Evolutionary conservation across 2,113 vertebrate species (phyloP).

Genomic region (Syngnathoides biaculeatus): DNA sequence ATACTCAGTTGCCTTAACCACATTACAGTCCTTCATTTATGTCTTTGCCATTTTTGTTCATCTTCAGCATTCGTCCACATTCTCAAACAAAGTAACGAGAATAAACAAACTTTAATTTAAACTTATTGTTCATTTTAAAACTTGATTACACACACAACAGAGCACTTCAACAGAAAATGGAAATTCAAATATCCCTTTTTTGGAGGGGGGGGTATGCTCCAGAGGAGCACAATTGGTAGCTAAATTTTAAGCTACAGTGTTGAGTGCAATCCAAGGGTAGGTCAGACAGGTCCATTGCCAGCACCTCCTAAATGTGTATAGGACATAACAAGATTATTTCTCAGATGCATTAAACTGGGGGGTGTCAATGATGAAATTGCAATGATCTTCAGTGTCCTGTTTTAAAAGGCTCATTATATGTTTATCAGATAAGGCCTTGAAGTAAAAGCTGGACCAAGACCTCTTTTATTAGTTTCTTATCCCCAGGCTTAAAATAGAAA

Average conservation of each 20-base stretch:
- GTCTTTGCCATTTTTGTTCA: too few species aligned
- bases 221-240: background rate
- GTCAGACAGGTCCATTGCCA: background rate
- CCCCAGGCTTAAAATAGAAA: slow-evolving; percentile 34
- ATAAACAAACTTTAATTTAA: too few species aligned
- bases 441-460: slow-evolving; percentile 3
- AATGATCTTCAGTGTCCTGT: slow-evolving; percentile 3
- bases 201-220: too few species aligned
- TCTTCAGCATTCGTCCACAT: too few species aligned
- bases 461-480: slow-evolving; percentile 42
- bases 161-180: too few species aligned
- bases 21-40: background rate
- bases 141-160: too few species aligned
- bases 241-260: background rate
- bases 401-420: slow-evolving; percentile 20
- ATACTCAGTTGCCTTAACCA: background rate
- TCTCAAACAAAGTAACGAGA: too few species aligned
- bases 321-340: slow-evolving; percentile 3
- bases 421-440: slow-evolving; percentile 24
- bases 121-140: too few species aligned
- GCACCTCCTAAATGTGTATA: too few species aligned
- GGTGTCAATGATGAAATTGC: background rate
- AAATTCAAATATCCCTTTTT: too few species aligned
- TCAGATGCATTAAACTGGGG: background rate
- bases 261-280: background rate